phyloP scores from a whole-genome alignment of 2,113 vertebrate genomes.

The Syngnathus typhle region DNA sequence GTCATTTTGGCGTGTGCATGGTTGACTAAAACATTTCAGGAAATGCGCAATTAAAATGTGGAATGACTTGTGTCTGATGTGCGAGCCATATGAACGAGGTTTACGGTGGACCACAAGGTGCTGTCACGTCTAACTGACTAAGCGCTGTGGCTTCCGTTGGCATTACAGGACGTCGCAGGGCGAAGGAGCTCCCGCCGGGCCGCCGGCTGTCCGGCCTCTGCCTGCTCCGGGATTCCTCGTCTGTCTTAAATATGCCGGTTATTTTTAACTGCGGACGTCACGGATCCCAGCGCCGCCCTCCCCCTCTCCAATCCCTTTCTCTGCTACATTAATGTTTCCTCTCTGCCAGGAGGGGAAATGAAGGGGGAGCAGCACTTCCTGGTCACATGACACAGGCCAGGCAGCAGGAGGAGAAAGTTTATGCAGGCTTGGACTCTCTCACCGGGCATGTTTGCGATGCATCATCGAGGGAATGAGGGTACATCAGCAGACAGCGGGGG shows the following conservation, averaged over 20 bases:
- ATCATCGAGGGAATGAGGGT: constrained; percentile 80
- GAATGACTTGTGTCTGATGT: background rate
- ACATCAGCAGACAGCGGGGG: constrained; percentile 72
- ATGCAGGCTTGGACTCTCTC: constrained; percentile 3
- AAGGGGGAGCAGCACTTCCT: constrained; percentile 90
- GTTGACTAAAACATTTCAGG: background rate
- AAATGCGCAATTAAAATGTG: background rate
- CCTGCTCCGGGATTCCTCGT: constrained; percentile 89
- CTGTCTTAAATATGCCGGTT: constrained; percentile 98
- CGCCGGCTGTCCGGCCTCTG: constrained; percentile 80
- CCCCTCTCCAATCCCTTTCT: constrained; percentile 21
- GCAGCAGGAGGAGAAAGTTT: constrained; percentile 69
- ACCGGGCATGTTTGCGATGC: constrained; percentile 7
- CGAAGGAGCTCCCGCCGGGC: constrained; percentile 58
- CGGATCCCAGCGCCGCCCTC: constrained; percentile 76
- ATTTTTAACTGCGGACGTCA: constrained; percentile 99
- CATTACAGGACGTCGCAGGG: constrained; percentile 2
- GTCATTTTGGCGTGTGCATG: background rate
- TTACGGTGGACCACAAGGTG: background rate
- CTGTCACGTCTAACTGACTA: background rate
- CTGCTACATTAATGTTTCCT: constrained; percentile 83
- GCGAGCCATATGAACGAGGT: background rate
- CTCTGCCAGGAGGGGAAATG: constrained; percentile 92
- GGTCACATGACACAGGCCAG: constrained; percentile 78
- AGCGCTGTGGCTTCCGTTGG: constrained; percentile 4